Base-by-base conservation (phyloP, 1,140 invertebrate species). In the Atopsyche davidsoni region DNA sequence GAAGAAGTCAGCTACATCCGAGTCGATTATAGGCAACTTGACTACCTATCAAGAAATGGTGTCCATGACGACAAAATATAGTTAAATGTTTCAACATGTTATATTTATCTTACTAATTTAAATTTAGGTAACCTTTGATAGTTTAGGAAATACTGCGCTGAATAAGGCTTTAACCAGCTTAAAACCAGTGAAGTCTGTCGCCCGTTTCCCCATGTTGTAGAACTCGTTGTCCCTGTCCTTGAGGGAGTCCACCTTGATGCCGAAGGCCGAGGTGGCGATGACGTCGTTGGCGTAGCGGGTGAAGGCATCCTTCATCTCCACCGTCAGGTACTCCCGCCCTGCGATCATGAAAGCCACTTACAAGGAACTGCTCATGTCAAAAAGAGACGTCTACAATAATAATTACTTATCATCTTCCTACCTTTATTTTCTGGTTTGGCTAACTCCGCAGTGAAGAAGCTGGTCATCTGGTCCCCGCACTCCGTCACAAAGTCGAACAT, bases 221-320 rank as follows among this genome's bases (percentile, higher is more conserved):
- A 78, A 75, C 19, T 73, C 62, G 43, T 76, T 75, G 0, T 75
- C 46, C 0, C 61, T 62, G 31, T 71, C 54, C 36, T 68, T 53
- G 19, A 74, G 62, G 0, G 74, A 74, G 53, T 75, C 65, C n/a
- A 70, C 63, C 7, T 70, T 60, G 0, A 78, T 55, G 0, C 76
- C 76, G 46, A 78, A 78, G 0, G 73, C 73, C 2, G 66, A 66
- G 0, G 64, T 67, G 1, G 75, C 74, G 40, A 78, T 78, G 2
- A 75, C 62, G 43, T 78, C 77, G 50, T 71, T 70, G 0, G 73
- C 69, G 22, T 67, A 64, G 48, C 68, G 62, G 2, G 63, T 66
- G 46, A 66, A 70, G 0, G 62, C 41, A n/a, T 75, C 67, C 51
- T 70, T 72, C 36, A 75, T 51, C 14, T 76, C 69, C 6, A 77